Conservation (phyloP, 2,113 vertebrate species). For the Mirza zaza region DNA sequence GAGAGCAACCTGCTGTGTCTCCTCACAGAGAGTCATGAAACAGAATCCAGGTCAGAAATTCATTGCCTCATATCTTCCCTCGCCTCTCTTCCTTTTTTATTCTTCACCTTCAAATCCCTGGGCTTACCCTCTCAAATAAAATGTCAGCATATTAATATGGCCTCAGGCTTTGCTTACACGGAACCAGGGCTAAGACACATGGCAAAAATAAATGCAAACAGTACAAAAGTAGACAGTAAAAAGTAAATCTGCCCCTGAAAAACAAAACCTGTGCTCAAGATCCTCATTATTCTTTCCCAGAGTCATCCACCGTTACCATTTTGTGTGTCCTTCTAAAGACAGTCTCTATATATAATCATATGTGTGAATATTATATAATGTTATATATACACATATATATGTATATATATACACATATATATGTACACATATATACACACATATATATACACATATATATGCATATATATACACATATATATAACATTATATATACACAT, state of each 20-base stretch:
- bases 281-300: not conserved
- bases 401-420: not conserved
- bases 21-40: not conserved
- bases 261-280: not conserved
- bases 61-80: not conserved
- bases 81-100: not conserved
- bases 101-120: not conserved
- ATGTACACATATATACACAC: no score
- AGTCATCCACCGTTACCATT: not conserved
- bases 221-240: not conserved
- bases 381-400: not conserved
- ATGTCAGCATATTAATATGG: not conserved
- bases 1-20: not conserved
- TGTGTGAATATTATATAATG: not conserved
- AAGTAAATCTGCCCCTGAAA: not conserved
- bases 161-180: not conserved
- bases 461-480: not conserved
- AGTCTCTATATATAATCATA: not conserved
- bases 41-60: not conserved
- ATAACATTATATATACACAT: not conserved
- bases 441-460: not conserved
- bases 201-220: not conserved
- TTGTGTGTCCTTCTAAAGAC: not conserved
- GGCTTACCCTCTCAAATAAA: not conserved
- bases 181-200: not conserved